Evolutionary conservation across 2,113 vertebrate genomes (phyloP).

Genomic region (Ciconia stormi): DNA sequence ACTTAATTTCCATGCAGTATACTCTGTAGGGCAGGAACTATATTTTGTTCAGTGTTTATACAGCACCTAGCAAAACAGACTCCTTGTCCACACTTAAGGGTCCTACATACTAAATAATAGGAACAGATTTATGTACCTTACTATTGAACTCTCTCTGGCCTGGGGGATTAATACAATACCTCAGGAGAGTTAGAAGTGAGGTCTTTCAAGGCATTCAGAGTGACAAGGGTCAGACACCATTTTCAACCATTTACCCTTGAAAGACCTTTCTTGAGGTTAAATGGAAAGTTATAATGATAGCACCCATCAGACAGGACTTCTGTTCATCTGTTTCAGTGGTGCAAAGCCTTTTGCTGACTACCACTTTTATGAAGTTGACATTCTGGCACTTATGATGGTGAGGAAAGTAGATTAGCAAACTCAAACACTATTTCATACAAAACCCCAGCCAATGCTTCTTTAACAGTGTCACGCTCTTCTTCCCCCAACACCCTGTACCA

Average conservation of each 20-base stretch:
- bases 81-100: background rate
- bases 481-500: too few species aligned
- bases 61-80: background rate
- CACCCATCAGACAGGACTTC: background rate
- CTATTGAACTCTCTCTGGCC: background rate
- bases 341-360: background rate
- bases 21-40: background rate
- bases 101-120: background rate
- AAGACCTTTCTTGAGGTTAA: background rate
- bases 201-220: background rate
- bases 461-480: background rate
- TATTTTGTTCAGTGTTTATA: background rate
- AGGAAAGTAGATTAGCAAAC: background rate
- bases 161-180: background rate
- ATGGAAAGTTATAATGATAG: too few species aligned
- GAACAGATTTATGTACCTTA: background rate
- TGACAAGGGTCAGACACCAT: background rate
- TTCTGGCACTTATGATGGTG: accelerated
- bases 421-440: background rate
- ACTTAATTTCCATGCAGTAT: background rate
- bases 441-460: background rate
- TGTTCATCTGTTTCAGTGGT: background rate
- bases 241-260: background rate
- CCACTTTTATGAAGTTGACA: background rate
- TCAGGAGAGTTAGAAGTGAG: background rate